A percentile compares a stretch with the other conserved stretches of the same genome.
phyloP scores from a whole-genome alignment of 2,113 vertebrate species.

The Psittacula cyanocephala region DNA sequence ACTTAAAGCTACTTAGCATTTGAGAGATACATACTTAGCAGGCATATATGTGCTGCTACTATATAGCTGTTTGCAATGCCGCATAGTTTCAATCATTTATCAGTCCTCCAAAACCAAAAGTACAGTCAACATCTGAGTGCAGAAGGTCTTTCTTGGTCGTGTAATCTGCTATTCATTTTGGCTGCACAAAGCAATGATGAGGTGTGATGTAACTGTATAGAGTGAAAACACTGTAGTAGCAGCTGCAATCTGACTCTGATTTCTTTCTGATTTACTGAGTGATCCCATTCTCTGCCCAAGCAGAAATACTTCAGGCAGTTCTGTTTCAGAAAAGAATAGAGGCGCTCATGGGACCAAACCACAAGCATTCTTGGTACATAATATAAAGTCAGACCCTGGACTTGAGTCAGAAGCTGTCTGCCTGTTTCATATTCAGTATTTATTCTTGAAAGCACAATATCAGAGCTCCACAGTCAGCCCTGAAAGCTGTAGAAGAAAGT shows the following conservation, averaged over 20 bases:
- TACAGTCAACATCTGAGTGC: not conserved
- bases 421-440: not conserved
- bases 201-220: not conserved
- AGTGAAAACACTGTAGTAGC: not conserved
- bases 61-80: not conserved
- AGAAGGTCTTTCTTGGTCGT: not conserved
- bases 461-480: not conserved
- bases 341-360: not conserved
- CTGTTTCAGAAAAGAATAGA: not conserved
- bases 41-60: not conserved
- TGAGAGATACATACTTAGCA: not conserved
- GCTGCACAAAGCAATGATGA: not conserved
- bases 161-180: not conserved
- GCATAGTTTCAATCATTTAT: not conserved
- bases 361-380: not conserved
- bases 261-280: not conserved
- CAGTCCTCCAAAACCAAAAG: not conserved
- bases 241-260: not conserved
- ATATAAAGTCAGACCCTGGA: not conserved
- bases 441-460: not conserved
- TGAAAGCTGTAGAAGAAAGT: not conserved
- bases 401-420: not conserved
- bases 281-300: not conserved
- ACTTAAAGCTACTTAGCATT: not conserved
- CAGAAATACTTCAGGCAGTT: not conserved